Base-by-base conservation (phyloP, 2,113 vertebrate genomes). In the Melanerpes formicivorus region DNA sequence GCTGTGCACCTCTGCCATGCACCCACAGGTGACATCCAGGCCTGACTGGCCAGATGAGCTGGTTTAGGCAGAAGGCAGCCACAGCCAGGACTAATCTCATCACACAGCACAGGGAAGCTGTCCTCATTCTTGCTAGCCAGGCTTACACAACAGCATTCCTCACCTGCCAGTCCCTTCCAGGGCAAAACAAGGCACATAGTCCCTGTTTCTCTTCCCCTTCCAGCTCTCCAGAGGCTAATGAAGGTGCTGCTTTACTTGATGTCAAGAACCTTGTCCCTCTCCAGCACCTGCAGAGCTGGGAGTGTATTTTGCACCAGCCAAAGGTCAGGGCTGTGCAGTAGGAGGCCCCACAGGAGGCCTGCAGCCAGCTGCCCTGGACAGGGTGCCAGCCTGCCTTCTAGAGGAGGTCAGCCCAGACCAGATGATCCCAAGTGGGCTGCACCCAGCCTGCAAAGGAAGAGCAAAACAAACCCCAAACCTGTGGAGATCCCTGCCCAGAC, bases 1-100 rank as follows among this genome's bases (percentile, higher is more conserved):
- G 30, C 25, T 54, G 12, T 25, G 72, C 7, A 5, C 26, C 6
- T 1, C 25, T 58, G 81, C 16, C 52, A 23, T 1, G 11, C 0
- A 1, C 29, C 64, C 12, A 0, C 14, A 37, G 19, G 30, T 15
- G 40, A 30, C 65, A 62, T 16, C 37, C 37, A 37, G 37, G 10
- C 37, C 37, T 22, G 66, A 55, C 7, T 0, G 58, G 63, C 65
- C 85, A 81, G 66, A 14, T 19, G 32, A 79, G 72, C 72, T 52
- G 11, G 50, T 48, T 29, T 25, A 72, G 59, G 48, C n/a, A 62
- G n/a, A 5, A 7, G 0, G 0, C 0, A 3, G 29, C 50, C 3
- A 2, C 48, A 81, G 59, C 2, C 56, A 27, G 34, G 14, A n/a
- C 46, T 66, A 52, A 37, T 15, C 30, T 63, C 62, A 50, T 32